Evolutionary conservation across 2,797 vertebrate species (phyloP).

Genomic region (Centropyge bicolor): DNA sequence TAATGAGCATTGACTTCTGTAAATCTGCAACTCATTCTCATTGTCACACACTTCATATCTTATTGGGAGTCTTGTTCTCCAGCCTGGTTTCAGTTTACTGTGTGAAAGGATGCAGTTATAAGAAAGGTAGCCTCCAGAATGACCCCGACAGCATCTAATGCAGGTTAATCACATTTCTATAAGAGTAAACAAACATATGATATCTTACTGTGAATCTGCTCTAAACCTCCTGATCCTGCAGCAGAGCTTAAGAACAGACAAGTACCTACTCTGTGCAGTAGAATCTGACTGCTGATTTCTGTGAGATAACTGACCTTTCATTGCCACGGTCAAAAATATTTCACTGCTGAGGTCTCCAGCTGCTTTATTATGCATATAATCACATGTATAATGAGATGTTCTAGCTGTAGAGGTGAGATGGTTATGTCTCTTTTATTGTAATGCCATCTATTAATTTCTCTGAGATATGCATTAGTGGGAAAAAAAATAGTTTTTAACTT

Average conservation of each 20-base stretch:
- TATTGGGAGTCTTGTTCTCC: conserved; percentile 29
- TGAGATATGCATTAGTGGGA: neutral
- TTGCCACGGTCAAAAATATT: neutral
- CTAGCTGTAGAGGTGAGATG: neutral
- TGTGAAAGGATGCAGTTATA: conserved; percentile 29
- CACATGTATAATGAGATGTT: no score
- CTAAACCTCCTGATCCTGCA: neutral
- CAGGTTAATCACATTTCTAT: conserved; percentile 9
- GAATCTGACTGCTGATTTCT: conserved; percentile 2
- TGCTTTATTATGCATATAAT: neutral
- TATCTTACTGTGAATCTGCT: neutral
- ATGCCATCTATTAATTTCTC: neutral
- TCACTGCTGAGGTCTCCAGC: neutral
- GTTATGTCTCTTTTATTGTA: neutral
- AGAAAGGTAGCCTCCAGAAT: conserved; percentile 11
- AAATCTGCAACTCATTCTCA: conserved; percentile 45
- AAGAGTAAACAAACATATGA: neutral
- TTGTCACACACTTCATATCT: conserved; percentile 47
- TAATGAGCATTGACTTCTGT: conserved; percentile 48
- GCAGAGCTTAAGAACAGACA: conserved; percentile 4
- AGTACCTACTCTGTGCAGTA: neutral
- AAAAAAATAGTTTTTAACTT: neutral
- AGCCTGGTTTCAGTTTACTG: conserved; percentile 35
- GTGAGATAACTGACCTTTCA: conserved; percentile 22
- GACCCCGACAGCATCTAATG: conserved; percentile 6